Percentiles rank a stretch among this genome's conserved stretches.
Conservation (phyloP, 2,113 vertebrate genomes). For the Proterorhinus semilunaris region DNA sequence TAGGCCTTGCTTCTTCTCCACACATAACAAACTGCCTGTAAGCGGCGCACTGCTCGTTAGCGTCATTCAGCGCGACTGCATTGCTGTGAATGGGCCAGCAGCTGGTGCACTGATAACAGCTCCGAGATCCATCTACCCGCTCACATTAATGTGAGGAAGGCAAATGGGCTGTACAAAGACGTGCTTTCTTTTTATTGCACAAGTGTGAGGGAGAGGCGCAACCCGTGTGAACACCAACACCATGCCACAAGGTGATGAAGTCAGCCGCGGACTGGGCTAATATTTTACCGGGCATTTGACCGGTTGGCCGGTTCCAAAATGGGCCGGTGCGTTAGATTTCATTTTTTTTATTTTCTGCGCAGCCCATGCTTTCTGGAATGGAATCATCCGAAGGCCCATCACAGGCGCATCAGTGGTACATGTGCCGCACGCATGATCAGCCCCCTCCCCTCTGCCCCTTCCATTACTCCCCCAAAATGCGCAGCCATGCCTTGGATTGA, state of each 20-base stretch:
- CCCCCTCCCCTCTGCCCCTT: too few relatives aligned
- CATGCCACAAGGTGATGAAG: not conserved
- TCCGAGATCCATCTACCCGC: conserved; percentile 16
- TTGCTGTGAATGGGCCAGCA: conserved; percentile 53
- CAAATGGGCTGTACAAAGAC: not conserved
- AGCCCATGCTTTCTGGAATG: too few relatives aligned
- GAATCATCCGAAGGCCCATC: too few relatives aligned
- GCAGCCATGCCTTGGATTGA: too few relatives aligned
- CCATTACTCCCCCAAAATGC: too few relatives aligned
- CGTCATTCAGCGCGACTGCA: conserved; percentile 51
- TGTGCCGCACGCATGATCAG: too few relatives aligned
- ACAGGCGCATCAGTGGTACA: too few relatives aligned
- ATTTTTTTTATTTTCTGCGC: too few relatives aligned
- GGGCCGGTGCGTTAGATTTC: too few relatives aligned
- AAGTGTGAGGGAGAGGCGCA: not conserved
- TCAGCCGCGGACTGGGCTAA: too few relatives aligned
- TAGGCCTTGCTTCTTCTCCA: conserved; percentile 1
- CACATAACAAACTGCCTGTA: conserved; percentile 30
- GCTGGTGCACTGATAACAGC: conserved; percentile 49
- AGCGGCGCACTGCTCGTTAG: conserved; percentile 48
- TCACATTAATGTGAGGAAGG: not conserved
- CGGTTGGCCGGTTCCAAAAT: too few relatives aligned
- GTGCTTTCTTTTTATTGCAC: not conserved
- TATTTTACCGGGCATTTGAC: too few relatives aligned
- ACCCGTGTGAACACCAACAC: not conserved